Base-by-base conservation (phyloP, 2,797 vertebrate species). In the Bradypodion ventrale region DNA sequence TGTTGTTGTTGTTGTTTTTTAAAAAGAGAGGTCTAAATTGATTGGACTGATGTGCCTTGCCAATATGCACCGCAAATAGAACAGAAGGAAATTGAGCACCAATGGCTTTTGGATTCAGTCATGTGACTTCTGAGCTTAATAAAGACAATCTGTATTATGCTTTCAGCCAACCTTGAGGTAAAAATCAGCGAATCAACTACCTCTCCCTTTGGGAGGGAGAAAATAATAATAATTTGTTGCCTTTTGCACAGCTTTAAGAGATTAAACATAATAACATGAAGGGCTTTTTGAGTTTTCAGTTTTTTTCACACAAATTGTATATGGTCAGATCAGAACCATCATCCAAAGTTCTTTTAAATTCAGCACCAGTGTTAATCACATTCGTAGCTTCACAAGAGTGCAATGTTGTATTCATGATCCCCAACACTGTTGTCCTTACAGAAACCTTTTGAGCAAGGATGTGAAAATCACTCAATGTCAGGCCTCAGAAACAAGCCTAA, bases 81-180 rank as follows among this genome's bases (percentile, higher is more conserved):
- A 19, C 56, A 72, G 66, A 73, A 52, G 76, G 56, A 63, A 73
- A 78, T 49, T 8, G 70, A 78, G 75, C 68, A 73, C 68, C 44
- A 29, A 27, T 29, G 66, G 42, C 13, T 23, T 72, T 73, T 56
- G 25, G 62, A 27, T 21, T 42, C 69, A 3, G 44, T 32, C 23
- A 29, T 59, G 52, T 60, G 40, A n/a, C 56, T 62, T 35, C 35
- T 77, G 35, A 62, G 35, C 23, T 15, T 10, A 77, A 62, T 10
- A 81, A 81, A 12, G n/a, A 32, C 69, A 44, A 46, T 42, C 70
- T 63, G 73, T 62, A 82, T n/a, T 15, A 46, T 60, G 27, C 8
- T 49, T 52, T 74, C 70, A 35, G 56, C 32, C 42, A 56, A 56
- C 16, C 44, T 65, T 23, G 27, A 10, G 16, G n/a, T 29, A 27